phyloP scores from a whole-genome alignment of 2,888 invertebrate species.

The Netelia fuscicornis region DNA sequence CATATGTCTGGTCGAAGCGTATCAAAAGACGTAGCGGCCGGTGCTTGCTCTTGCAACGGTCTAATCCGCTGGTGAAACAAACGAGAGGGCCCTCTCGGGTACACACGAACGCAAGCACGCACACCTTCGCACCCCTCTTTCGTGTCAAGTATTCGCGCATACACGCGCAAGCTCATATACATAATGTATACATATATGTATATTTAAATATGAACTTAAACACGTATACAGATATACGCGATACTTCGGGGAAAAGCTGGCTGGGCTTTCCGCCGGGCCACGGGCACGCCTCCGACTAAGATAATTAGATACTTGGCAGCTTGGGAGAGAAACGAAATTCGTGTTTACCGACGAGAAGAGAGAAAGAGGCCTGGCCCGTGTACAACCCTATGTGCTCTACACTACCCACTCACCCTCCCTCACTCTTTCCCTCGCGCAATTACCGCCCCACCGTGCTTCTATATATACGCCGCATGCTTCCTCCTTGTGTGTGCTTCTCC shows the following conservation, averaged over 20 bases:
- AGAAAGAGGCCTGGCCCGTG: constrained; percentile 19
- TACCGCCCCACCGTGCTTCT: constrained; percentile 15
- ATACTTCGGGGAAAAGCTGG: constrained; percentile 23
- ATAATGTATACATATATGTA: neutral
- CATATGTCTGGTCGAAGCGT: constrained; percentile 51
- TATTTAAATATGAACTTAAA: constrained; percentile 1
- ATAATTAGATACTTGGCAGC: constrained; percentile 67
- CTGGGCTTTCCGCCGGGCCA: constrained; percentile 11
- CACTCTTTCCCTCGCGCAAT: constrained; percentile 39
- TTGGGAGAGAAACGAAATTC: constrained; percentile 63
- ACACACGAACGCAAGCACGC: neutral
- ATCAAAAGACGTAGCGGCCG: constrained; percentile 55
- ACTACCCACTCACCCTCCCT: neutral
- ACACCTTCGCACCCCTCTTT: neutral
- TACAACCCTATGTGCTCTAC: neutral
- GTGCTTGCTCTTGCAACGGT: constrained; percentile 33
- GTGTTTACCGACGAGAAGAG: constrained; percentile 61
- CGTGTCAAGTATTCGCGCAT: neutral
- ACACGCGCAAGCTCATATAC: neutral
- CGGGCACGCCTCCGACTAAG: constrained; percentile 52
- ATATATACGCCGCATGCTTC: neutral
- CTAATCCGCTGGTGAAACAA: constrained; percentile 54
- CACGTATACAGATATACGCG: neutral
- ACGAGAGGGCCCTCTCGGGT: constrained; percentile 18
- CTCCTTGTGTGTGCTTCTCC: neutral